Base-by-base conservation (phyloP, 2,797 vertebrate species). In the Megalops cyprinoides region DNA sequence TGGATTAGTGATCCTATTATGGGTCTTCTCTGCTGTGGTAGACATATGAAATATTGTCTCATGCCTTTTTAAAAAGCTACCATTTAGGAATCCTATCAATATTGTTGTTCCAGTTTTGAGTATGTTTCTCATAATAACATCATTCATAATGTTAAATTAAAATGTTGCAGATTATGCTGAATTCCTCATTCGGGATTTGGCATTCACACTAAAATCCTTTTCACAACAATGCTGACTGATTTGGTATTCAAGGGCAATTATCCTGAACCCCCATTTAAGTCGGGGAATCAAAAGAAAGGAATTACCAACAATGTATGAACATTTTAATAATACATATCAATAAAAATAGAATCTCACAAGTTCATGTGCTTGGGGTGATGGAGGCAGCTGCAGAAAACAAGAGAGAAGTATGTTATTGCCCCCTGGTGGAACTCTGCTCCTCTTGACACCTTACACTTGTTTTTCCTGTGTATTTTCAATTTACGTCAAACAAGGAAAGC, bases 371-470 rank as follows among this genome's bases (percentile, higher is more conserved):
- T 34, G 51, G 46, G 25, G 76, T 44, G 44, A 74, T 20, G 56
- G 34, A 49, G 67, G 39, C 14, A 73, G 18, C 31, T 71, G 15
- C 42, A 51, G 39, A 25, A 31, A 23, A 75, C 37, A 34, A 23
- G 39, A 77, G 12, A 20, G n/a, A 42, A 85, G 89, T 79, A 37
- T 86, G 87, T 90, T 86, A 93, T 79, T 89, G 92, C 90, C 91
- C 90, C 87, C 92, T 87, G 25, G 82, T 92, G 92, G 90, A 39
- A 4, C 53, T 31, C 28, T 37, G 15, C 1, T 62, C 23, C 20
- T 62, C 42, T 60, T 31, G 20, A 15, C 39, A 2, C 1, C 10
- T 42, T 76, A 12, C 23, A 20, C 28, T 25, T 18, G 1, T 34
- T 42, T 9, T 79, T 34, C 7, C 48, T 25, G 25, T 48, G 44